phyloP scores from a whole-genome alignment of 64 coral and sea anemone genomes.

The Montipora efflorescens region DNA sequence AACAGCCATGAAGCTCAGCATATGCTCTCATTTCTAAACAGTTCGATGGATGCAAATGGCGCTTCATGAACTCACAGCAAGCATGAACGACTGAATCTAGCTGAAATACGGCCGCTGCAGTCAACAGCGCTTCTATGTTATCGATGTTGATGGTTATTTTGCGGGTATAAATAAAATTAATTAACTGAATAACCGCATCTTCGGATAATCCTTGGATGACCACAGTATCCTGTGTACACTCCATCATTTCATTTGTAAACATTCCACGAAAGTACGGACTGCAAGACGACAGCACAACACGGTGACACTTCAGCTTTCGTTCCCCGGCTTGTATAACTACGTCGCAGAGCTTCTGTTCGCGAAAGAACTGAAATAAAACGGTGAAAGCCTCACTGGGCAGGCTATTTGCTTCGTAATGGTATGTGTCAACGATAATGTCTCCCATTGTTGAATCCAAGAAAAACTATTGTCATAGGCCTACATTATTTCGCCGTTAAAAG shows the following conservation, averaged over 20 bases:
- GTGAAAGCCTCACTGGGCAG: slow-evolving; percentile 82
- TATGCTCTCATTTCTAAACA: slow-evolving; percentile 96
- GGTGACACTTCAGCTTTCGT: slow-evolving; percentile 86
- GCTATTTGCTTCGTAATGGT: slow-evolving; percentile 75
- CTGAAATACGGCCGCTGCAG: slow-evolving; percentile 86
- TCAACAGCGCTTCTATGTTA: slow-evolving; percentile 92
- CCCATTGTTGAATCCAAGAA: slow-evolving; percentile 52
- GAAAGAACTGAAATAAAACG: slow-evolving; percentile 79
- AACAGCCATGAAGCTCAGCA: slow-evolving; percentile 93
- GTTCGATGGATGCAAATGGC: slow-evolving; percentile 87
- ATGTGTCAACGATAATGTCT: slow-evolving; percentile 82
- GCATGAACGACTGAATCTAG: slow-evolving; percentile 92
- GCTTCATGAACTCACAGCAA: slow-evolving; percentile 97
- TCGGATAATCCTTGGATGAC: slow-evolving; percentile 90
- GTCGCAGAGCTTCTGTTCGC: slow-evolving; percentile 90
- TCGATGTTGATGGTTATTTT: slow-evolving; percentile 88
- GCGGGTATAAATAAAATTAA: slow-evolving; percentile 95
- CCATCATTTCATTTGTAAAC: slow-evolving; percentile 97
- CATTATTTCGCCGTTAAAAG: background rate
- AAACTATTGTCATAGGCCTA: too few relatives aligned
- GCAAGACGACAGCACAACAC: slow-evolving; percentile 93
- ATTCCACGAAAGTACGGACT: slow-evolving; percentile 97
- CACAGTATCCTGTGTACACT: slow-evolving; percentile 83
- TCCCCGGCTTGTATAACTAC: slow-evolving; percentile 90
- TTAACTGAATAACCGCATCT: slow-evolving; percentile 79